Base-by-base conservation (phyloP, 2,888 invertebrate genomes). In the Drosophila cracens region DNA sequence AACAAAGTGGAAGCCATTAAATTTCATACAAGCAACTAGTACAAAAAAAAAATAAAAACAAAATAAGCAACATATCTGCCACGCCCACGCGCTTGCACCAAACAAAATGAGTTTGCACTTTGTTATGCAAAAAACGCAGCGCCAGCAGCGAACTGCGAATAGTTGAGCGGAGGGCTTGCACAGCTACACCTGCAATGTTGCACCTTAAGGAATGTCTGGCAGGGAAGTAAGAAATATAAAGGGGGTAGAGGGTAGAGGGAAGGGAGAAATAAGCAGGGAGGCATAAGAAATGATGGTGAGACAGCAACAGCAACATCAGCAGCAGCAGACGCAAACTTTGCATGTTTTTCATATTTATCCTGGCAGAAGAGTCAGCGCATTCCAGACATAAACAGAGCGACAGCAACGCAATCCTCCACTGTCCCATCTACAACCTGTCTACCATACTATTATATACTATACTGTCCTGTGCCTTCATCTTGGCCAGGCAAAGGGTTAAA, bases 301-400 rank as follows among this genome's bases (percentile, higher is more conserved):
- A 82, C 83, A 82, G 82, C 74, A 53, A 54, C 70, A 77, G 69
- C 73, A 56, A 53, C 76, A 77, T 64, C 21, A 46, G 16, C 46
- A 46, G 46, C 82, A 74, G 77, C 63, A 70, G 76, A 79, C 84
- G 78, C 80, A 91, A 91, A 91, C 87, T 91, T 91, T 90, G 84
- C 88, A 91, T 92, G 90, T 92, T 91, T 91, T 90, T 92, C 92
- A 91, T 91, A 91, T 92, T 91, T 91, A 84, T 89, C 89, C 83
- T 71, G 82, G 86, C 74, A 76, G 74, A 63, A 54, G 67, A 70
- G 86, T 59, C 70, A 65, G 74, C 82, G 68, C 79, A 78, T 81
- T 74, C 79, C 89, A 86, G 79, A 84, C 85, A 76, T 82, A 82
- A 78, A 70, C 79, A 87, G 70, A 79, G 69, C 84, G 84, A 72